A percentile compares a stretch with the other conserved stretches of the same genome.
Conservation (phyloP, 1,140 invertebrate genomes). For the Caenorhabditis remanei region DNA sequence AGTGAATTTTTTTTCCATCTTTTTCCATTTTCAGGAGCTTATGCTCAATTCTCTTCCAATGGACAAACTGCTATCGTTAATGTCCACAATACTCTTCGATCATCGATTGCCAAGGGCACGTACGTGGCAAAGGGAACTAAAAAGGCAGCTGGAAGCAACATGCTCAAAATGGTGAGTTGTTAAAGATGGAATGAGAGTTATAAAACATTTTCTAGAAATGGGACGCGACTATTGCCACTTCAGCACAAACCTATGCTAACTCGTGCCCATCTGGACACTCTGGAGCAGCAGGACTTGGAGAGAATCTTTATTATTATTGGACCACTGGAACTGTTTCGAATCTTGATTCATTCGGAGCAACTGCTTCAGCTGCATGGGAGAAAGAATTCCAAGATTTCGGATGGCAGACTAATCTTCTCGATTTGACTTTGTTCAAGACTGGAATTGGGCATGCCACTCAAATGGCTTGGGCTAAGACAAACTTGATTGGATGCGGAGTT, state of each 20-base stretch:
- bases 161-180: constrained; percentile 25
- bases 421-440: constrained; percentile 16
- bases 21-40: background rate
- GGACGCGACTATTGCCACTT: constrained; percentile 2
- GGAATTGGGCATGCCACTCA: constrained; percentile 56
- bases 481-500: constrained; percentile 54
- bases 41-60: constrained; percentile 25
- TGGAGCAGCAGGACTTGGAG: constrained; percentile 36
- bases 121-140: constrained; percentile 12
- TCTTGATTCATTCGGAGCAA: constrained; percentile 9
- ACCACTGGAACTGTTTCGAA: constrained; percentile 3
- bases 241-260: constrained; percentile 56
- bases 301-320: constrained; percentile 53
- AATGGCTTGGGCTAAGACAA: constrained; percentile 57
- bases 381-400: constrained; percentile 51
- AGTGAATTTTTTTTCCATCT: background rate
- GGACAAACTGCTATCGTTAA: constrained; percentile 46
- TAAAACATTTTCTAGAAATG: constrained; percentile 6
- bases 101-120: background rate
- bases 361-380: constrained; percentile 52
- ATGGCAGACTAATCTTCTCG: constrained; percentile 9
- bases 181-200: background rate
- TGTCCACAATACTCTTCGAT: constrained; percentile 47
- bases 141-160: background rate
- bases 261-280: constrained; percentile 49